A percentile compares a stretch with the other conserved stretches of the same genome.
phyloP scores from a whole-genome alignment of 2,797 vertebrate species.

The Bucorvus abyssinicus region DNA sequence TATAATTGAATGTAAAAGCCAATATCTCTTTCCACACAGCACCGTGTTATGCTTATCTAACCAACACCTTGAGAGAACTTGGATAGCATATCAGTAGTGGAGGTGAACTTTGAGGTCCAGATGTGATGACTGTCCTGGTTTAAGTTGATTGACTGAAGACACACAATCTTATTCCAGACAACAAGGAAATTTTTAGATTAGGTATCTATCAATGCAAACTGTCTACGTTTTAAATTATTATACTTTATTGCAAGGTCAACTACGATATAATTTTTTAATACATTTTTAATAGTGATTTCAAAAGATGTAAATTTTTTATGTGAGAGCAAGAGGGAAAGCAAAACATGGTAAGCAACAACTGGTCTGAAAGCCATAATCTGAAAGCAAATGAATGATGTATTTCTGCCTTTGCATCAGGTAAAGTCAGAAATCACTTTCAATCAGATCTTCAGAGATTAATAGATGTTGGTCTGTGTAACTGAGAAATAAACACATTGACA shows the following conservation, averaged over 20 bases:
- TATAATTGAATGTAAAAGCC: not conserved
- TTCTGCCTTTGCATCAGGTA: conserved; percentile 9
- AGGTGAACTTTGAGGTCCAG: conserved; percentile 21
- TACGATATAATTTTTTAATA: not conserved
- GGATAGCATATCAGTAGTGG: not conserved
- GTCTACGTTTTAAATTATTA: not conserved
- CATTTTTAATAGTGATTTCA: not conserved
- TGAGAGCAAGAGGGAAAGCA: not conserved
- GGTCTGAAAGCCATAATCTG: not conserved
- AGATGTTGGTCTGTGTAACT: not conserved
- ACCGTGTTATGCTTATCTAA: not conserved
- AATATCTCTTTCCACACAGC: not conserved
- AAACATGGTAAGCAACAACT: not conserved
- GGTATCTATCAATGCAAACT: not conserved
- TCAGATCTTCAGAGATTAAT: not conserved
- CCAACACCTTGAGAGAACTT: not conserved
- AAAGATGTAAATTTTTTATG: not conserved
- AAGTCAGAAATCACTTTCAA: conserved; percentile 28
- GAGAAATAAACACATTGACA: not conserved
- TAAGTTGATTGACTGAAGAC: not conserved
- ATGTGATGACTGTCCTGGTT: not conserved
- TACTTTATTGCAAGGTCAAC: not conserved
- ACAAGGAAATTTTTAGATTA: not conserved
- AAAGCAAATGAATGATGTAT: not conserved
- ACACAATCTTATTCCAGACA: not conserved